Base-by-base conservation (phyloP, 1,140 invertebrate species). In the Lordiphosa mommai region DNA sequence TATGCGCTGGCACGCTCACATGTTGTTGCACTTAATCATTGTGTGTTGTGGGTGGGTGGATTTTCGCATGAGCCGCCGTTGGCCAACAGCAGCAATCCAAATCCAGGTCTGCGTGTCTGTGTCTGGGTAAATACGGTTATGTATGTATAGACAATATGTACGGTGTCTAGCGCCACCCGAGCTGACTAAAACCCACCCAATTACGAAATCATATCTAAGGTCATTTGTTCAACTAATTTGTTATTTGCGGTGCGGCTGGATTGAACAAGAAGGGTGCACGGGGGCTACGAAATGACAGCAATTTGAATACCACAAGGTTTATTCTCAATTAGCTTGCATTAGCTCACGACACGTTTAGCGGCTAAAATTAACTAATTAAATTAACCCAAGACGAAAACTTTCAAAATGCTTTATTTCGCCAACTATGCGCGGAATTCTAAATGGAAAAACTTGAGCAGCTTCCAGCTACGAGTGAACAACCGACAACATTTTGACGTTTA, bases 141-240 rank as follows among this genome's bases (percentile, higher is more conserved):
- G n/a, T n/a, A n/a, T n/a, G 23, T 27, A 27, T 7, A 23, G 6
- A 27, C 23, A 27, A 27, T 27, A 27, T 7, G 50, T 55, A 41
- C 52, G 47, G 48, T 46, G 44, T 49, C 41, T 37, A 33, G 34
- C 29, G 50, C 40, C 38, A 37, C 51, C 23, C 17, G 17, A 32
- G 44, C 49, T 46, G 13, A 57, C 32, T 13, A 40, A 56, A 57
- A 73, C 58, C 60, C 66, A 57, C 57, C 76, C 76, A 76, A 72
- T 82, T 82, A 76, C 76, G 76, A 82, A 82, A 82, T 82, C 76
- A 84, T 82, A 84, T 82, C 76, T 82, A 82, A 82, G 76, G 76
- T 82, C 76, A 84, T 82, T 84, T 82, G 76, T 82, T 72, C 52
- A 43, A 56, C 76, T 82, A 84, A 82, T 82, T 82, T 84, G 63